Evolutionary conservation across 2,888 invertebrate genomes (phyloP).

Genomic region (Acheta domesticus): DNA sequence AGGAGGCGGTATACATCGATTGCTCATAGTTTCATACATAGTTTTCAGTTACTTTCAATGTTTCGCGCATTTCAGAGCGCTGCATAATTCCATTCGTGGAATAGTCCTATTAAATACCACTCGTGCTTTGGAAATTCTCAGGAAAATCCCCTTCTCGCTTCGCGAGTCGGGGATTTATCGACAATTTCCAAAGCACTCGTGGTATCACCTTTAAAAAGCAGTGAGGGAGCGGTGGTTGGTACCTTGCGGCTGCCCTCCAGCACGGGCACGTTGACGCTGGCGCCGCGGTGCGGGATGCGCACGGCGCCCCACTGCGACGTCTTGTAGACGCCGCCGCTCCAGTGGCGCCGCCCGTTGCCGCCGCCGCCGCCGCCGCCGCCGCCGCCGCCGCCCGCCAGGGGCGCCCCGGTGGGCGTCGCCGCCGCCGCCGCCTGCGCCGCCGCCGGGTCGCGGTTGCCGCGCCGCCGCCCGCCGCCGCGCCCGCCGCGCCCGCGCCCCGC

Average conservation of each 20-base stretch:
- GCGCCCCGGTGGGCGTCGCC: background rate
- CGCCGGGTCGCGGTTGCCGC: background rate
- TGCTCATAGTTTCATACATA: too few relatives aligned
- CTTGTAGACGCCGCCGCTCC: background rate
- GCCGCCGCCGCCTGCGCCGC: background rate
- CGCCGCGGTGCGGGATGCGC: background rate
- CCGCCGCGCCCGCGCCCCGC: background rate
- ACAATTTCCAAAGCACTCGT: too few relatives aligned
- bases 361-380: background rate
- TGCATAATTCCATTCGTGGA: too few relatives aligned
- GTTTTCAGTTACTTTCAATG: too few relatives aligned
- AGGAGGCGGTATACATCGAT: too few relatives aligned
- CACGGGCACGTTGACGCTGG: background rate
- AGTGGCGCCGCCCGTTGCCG: background rate
- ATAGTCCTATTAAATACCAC: too few relatives aligned
- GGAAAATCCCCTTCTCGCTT: too few relatives aligned
- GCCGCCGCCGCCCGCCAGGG: background rate
- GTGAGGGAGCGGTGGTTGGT: too few relatives aligned
- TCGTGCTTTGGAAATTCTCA: too few relatives aligned
- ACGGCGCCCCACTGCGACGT: background rate
- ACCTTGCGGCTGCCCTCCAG: background rate
- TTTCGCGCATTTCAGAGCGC: too few relatives aligned
- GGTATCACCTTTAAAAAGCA: too few relatives aligned
- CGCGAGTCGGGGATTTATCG: too few relatives aligned
- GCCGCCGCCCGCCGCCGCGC: background rate